Percentiles rank a stretch among this genome's conserved stretches.
These are phyloP conservation scores for Athene cunicularia DNA, from an alignment of 2,113 vertebrate genomes.

Conservation along the genomic window DNA sequence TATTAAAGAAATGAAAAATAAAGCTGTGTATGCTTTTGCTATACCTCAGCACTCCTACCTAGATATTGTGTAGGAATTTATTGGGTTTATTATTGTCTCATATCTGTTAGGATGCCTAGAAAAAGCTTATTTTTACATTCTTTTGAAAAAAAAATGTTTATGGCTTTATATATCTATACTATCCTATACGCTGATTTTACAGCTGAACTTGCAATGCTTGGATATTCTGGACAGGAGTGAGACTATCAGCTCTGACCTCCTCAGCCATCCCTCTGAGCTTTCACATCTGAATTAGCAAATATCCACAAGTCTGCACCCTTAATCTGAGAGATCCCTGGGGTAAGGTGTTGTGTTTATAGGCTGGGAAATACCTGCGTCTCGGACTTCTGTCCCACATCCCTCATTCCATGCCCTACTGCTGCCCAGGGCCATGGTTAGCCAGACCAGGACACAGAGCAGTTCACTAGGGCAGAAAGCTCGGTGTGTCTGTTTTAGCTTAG, in stretches of 20 bases:
- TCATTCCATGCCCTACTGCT: accelerated
- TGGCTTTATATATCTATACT: neutral
- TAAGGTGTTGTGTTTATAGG: neutral
- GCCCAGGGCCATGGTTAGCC: neutral
- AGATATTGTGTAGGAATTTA: neutral
- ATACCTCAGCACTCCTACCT: neutral
- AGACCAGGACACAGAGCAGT: neutral
- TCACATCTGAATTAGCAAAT: neutral
- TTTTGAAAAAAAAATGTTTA: neutral
- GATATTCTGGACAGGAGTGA: neutral
- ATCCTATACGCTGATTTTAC: neutral
- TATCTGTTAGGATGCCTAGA: neutral
- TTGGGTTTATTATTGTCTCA: neutral
- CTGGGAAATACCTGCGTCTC: neutral
- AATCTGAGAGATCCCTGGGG: neutral
- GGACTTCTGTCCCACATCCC: neutral
- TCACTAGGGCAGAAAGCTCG: neutral
- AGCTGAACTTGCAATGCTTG: neutral
- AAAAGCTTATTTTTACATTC: neutral
- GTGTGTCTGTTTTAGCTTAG: neutral
- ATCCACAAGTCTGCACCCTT: neutral
- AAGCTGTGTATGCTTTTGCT: neutral
- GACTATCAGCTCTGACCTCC: neutral
- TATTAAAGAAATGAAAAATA: neutral
- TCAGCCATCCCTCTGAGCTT: neutral